Evolutionary conservation across 2,888 invertebrate species (phyloP), one percentile per base, ranked within the genome.

Genomic region (Eristalis pertinax): DNA sequence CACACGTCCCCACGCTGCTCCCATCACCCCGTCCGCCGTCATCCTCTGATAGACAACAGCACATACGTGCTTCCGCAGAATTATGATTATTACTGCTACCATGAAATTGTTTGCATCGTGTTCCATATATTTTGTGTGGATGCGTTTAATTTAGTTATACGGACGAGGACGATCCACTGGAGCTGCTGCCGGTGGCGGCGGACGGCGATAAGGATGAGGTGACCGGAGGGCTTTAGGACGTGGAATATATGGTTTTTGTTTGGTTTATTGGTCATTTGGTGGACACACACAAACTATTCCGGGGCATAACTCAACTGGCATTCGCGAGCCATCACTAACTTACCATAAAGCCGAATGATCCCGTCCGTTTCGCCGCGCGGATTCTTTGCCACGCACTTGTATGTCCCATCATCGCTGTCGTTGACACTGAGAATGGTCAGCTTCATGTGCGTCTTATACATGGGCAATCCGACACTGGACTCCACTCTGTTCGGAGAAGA

Each of bases 361-460:
- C 98, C 97, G 93, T 98, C 97, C 1, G 97, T 97, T 91, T 97
- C 97, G 82, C 98, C 97, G 70, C 98, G 94, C 15, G 97, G 97
- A 93, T 98, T 98, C 93, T 98, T 98, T 56, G 98, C 93, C 62
- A 93, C 95, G 90, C 97, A 97, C 92, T 97, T 97, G 93, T 97
- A 98, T 72, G 96, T 96, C 29, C 97, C 98, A 92, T 97, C 97
- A 93, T 98, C 98, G 90, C 95, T 95, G 89, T 95, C 95, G 90
- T 96, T 94, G 78, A 98, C 96, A 92, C 96, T 95, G 90, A 95
- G 94, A 90, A 98, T 97, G 81, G 96, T 96, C 77, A 98, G 94
- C 90, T 95, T 95, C 98, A 98, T 98, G 92, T 97, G 97, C 0
- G 96, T 97, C 92, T 97, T 97, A 92, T 98, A 98, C 0, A 95